phyloP scores from a whole-genome alignment of 2,113 vertebrate species.

The Heptranchias perlo region DNA sequence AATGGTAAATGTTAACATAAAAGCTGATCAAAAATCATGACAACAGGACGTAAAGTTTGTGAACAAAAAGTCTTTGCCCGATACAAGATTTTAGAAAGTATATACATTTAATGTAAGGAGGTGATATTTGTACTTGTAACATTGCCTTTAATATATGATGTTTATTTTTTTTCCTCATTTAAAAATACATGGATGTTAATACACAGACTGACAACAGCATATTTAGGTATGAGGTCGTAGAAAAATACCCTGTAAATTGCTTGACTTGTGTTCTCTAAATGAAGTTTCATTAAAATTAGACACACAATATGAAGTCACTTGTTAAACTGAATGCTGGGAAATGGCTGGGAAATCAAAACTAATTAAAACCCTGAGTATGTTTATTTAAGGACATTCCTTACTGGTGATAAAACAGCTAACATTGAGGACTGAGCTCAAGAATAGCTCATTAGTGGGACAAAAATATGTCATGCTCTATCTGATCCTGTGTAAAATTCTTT shows the following conservation, averaged over 20 bases:
- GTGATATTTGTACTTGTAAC: neutral
- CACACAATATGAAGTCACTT: neutral
- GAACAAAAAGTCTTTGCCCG: neutral
- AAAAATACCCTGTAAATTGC: neutral
- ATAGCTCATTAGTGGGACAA: neutral
- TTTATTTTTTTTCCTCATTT: too few relatives aligned
- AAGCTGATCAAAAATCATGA: neutral
- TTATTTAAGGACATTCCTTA: neutral
- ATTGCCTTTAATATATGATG: neutral
- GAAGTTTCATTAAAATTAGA: neutral
- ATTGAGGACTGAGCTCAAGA: neutral
- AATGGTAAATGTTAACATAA: neutral
- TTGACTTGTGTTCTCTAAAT: neutral
- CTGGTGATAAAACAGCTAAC: neutral
- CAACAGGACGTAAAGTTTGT: neutral
- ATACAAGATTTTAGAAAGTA: neutral
- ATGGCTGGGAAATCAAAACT: neutral
- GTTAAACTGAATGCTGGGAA: neutral
- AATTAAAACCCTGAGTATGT: neutral
- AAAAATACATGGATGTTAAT: neutral
- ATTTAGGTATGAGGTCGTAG: neutral
- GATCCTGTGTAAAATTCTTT: neutral
- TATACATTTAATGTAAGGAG: neutral
- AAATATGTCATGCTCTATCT: neutral
- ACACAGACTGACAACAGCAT: neutral